Base-by-base conservation (phyloP, 2,113 vertebrate species). In the Xiphorhynchus elegans region DNA sequence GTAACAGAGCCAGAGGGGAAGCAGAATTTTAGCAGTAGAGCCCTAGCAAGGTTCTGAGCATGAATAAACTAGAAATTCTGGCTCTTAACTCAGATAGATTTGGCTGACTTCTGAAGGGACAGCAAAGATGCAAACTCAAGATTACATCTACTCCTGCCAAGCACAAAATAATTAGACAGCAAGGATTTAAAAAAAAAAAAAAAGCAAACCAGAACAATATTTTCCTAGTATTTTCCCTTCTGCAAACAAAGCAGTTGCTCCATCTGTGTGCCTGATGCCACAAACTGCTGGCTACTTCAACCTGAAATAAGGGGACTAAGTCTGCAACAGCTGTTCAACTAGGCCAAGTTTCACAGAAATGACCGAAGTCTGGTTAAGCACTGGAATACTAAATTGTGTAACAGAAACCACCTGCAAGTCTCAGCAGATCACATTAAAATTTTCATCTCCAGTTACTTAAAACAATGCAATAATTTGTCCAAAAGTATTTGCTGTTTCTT, bases 121-220 rank as follows among this genome's bases (percentile, higher is more conserved):
- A 81, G 66, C 23, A 72, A 79, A 95, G 77, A 92, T 68, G 50
- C 10, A 58, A 82, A 56, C 56, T 64, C 18, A 53, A 91, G 84
- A 89, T 68, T 69, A 95, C 89, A 75, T 46, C 23, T 39, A 29
- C 39, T 79, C 66, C 64, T 84, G 81, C 77, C 89, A 94, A 95
- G 53, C 28, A 55, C 21, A 72, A 95, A 94, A 58, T 52, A 89
- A 89, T 89, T 66, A 89, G 23, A 85, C 46, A 20, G 6, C 26
- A 89, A 75, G 26, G 39, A 73, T 44, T 59, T 21, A 3, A 58
- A 18, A 17, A 42, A 42, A 67, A 17, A 17, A 40, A 42, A 4
- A 56, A 62, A 23, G 6, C 17, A 72, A 39, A 39, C 21, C 79
- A 77, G 24, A 89, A 52, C 59, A 63, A 64, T 33, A 24, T 78